These are phyloP conservation scores for Alexandromys fortis DNA, from an alignment of 2,113 vertebrate species.

Conservation along the genomic window DNA sequence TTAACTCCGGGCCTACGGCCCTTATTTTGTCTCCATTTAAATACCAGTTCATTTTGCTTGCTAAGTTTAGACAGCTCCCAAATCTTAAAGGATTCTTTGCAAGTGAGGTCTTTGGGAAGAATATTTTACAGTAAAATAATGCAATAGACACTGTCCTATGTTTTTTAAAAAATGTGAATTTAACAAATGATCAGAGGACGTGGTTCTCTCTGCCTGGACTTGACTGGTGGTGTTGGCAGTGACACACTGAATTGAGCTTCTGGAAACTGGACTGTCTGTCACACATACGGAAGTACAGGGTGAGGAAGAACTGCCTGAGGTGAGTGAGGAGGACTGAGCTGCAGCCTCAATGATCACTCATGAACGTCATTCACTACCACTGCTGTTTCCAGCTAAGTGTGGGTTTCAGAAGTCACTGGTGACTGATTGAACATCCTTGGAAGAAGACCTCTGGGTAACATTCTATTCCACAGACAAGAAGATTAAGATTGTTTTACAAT, in stretches of 20 bases:
- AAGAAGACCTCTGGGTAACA: background rate
- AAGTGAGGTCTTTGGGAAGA: background rate
- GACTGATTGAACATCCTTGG: background rate
- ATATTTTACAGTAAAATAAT: background rate
- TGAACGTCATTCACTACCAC: background rate
- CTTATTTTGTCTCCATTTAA: background rate
- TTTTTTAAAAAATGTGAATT: background rate
- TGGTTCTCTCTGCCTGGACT: background rate
- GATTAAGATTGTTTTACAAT: background rate
- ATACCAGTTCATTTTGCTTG: background rate
- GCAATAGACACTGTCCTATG: background rate
- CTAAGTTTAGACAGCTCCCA: background rate
- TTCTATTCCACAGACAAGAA: background rate
- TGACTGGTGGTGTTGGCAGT: background rate
- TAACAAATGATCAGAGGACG: background rate
- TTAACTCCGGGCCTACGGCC: background rate
- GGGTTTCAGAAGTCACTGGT: background rate
- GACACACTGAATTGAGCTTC: background rate
- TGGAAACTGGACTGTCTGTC: background rate
- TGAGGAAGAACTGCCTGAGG: background rate
- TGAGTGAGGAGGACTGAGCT: background rate
- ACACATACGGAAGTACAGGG: background rate
- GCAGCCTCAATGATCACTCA: fast-evolving
- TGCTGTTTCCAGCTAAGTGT: background rate
- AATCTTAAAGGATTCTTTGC: background rate